phyloP scores from a whole-genome alignment of 2,797 vertebrate species.

The Acanthopagrus latus region DNA sequence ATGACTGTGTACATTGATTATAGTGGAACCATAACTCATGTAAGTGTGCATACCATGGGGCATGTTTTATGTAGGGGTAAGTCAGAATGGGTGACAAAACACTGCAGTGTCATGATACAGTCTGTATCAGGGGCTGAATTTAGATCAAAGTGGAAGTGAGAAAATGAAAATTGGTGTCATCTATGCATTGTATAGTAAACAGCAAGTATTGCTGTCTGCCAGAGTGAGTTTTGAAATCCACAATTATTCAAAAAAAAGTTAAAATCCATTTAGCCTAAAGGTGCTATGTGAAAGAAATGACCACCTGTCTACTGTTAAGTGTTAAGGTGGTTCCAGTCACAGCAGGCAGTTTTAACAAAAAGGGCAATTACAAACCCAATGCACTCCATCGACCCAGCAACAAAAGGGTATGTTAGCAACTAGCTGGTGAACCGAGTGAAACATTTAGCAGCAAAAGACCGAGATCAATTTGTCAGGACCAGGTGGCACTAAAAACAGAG shows the following conservation, averaged over 20 bases:
- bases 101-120: slow-evolving; percentile 3
- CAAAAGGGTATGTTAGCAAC: neutral
- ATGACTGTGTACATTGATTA: slow-evolving; percentile 6
- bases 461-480: neutral
- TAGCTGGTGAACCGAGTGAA: neutral
- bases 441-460: neutral
- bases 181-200: neutral
- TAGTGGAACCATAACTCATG: neutral
- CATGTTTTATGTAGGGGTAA: neutral
- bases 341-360: neutral
- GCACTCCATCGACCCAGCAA: neutral
- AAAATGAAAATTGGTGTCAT: slow-evolving; percentile 4
- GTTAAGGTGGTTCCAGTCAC: neutral
- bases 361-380: neutral
- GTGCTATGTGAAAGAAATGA: neutral
- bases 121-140: neutral
- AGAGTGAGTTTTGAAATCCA: neutral
- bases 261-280: neutral
- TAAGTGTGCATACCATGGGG: neutral
- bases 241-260: neutral
- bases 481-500: neutral
- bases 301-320: no score
- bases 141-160: neutral
- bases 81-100: neutral
- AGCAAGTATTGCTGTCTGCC: neutral